Evolutionary conservation across 2,113 vertebrate species (phyloP), one percentile per base, ranked within the genome.

Genomic region (Ptyas mucosa): DNA sequence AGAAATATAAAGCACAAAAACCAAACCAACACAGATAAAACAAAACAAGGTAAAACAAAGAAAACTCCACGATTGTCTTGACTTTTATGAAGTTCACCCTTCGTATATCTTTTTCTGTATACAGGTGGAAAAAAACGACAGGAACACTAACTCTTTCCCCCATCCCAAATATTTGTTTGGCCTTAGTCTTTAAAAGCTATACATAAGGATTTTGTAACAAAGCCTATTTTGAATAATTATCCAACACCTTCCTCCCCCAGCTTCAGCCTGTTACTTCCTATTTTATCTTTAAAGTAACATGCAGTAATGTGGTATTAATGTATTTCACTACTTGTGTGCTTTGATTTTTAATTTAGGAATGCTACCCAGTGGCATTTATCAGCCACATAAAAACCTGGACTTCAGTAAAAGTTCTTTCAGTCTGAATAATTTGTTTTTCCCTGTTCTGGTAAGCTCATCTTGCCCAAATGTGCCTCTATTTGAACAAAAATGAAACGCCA

Each of bases 271-370:
- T 34, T 51, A 46, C 18, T 89, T 81, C 52, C 26, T 89, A 18
- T 81, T 81, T 75, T 46, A 64, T 15, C n/a, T 34, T 52, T 53
- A 23, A 43, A 49, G 20, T 57, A 51, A 39, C 24, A 52, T 8
- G 43, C 46, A 52, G 14, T 39, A 51, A 87, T 1, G 0, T 64
- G 53, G 1, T 24, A 20, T 26, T 51, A 69, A 54, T 26, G 53
- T n/a, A 64, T 88, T 55, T 26, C 1, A 1, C 86, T 52, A 43
- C 55, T 53, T 3, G 51, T 39, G 26, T 51, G 34, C 20, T n/a
- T 89, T 93, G 43, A 85, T 90, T 89, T 88, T 61, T 52, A 91
- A 75, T 69, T 53, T 26, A 52, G 57, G 57, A 53, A 92, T 54
- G 34, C 10, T 92, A 11, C 24, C 43, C 52, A 75, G 34, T 81